Base-by-base conservation (phyloP, 2,888 invertebrate genomes). In the Coenonympha arcania region DNA sequence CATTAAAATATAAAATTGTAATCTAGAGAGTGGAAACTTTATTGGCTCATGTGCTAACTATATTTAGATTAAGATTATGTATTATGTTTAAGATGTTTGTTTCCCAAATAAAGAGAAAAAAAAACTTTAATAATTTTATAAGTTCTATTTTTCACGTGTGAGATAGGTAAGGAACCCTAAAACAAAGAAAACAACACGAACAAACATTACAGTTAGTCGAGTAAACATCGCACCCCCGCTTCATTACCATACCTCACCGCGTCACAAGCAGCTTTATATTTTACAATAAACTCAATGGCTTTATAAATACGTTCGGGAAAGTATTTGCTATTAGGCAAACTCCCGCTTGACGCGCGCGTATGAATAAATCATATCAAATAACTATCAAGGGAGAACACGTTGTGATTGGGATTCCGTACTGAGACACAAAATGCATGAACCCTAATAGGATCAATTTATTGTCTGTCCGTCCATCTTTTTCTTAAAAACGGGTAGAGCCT, bases 321-420 rank as follows among this genome's bases (percentile, higher is more conserved):
- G 77, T 79, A 80, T 82, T 83, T 80, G 79, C 76, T 80, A 83
- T 84, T 84, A 83, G 78, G 79, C 79, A 82, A 81, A 81, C 88
- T 88, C 82, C 87, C 84, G 76, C 76, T 73, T 73, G 72, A 75
- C 78, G 70, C 72, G 75, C 69, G 73, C 72, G 88, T 85, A 90
- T 90, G 89, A 89, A 90, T 90, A 90, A 89, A 90, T 90, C 88
- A 90, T 89, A 90, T 90, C 88, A 90, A 89, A 89, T 89, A 89
- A 89, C 90, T 89, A 90, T 90, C 89, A 89, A 80, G 87, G 88
- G 87, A 85, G 74, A 44, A 57, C 48, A 57, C 47, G 37, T 46
- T 49, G 54, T 50, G 53, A 55, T 52, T 55, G 49, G 55, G 53
- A 57, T 48, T 56, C 60, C n/a, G n/a, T n/a, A n/a, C n/a, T n/a